Base-by-base conservation (phyloP, 2,888 invertebrate species). In the Sinhomidia bicolor region DNA sequence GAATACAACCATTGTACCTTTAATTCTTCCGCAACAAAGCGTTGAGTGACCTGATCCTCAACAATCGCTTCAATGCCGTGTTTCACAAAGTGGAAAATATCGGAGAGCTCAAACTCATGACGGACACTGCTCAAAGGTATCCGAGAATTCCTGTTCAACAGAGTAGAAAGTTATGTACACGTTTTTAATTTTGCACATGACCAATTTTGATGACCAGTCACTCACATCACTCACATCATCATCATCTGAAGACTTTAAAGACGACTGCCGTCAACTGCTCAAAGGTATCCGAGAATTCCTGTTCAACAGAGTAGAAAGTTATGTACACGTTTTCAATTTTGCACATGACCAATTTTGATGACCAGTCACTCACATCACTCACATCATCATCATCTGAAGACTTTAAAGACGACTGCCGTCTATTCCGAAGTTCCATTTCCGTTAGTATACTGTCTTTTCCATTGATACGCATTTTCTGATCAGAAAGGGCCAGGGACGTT, bases 1-100 rank as follows among this genome's bases (percentile, higher is more conserved):
- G n/a, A n/a, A n/a, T n/a, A n/a, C n/a, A n/a, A n/a, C n/a, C n/a
- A n/a, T n/a, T n/a, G n/a, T 51, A 95, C 95, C 93, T 97, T 96
- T 91, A 98, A 93, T 94, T 98, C 98, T 94, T 98, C 99, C 6
- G 99, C 98, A 93, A 98, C 97, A 94, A 99, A 99, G 92, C 99
- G 96, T 20, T 98, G 98, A 0, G 99, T 99, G 83, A 99, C 99
- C 94, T 99, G 98, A 94, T 99, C 99, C 94, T 99, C 99, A 84
- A 99, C 99, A 92, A 99, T 99, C 41, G 99, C 97, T 94, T 99
- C 99, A 92, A 99, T 96, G 17, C 99, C 99, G 26, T 97, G 96
- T 94, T 97, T 97, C 47, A 98, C 96, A 93, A 97, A 97, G 93
- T 97, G 97, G 93, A 98, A 95, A 93, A 97, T 96, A 93, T 97